A percentile compares a stretch with the other conserved stretches of the same genome.
phyloP scores from a whole-genome alignment of 2,888 invertebrate genomes.

The Cantharis rufa region DNA sequence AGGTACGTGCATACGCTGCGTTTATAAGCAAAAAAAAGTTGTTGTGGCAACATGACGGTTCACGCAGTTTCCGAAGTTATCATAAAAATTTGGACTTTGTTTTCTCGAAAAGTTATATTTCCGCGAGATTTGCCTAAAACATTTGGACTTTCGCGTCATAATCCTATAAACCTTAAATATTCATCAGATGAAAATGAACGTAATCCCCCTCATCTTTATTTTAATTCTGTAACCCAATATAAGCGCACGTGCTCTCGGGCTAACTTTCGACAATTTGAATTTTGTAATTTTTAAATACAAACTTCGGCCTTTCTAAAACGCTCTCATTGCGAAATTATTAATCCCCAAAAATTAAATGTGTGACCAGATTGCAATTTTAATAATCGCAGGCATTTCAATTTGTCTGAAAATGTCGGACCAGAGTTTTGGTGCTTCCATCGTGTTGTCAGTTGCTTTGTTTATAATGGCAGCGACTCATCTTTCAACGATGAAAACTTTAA shows the following conservation, averaged over 20 bases:
- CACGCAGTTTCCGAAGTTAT: neutral
- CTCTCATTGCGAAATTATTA: neutral
- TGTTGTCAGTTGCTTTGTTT: neutral
- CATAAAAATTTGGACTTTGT: neutral
- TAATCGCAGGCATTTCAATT: neutral
- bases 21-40: neutral
- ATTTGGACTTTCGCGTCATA: neutral
- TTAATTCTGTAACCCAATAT: neutral
- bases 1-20: neutral
- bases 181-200: neutral
- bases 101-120: neutral
- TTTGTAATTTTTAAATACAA: neutral
- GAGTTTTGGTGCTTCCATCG: neutral
- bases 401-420: neutral
- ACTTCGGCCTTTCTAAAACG: neutral
- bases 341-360: neutral
- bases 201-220: neutral
- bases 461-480: neutral
- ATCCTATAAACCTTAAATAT: neutral
- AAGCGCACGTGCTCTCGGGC: neutral
- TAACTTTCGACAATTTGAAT: neutral
- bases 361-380: neutral
- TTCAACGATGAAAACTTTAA: neutral
- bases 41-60: neutral
- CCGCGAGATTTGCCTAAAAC: neutral